Conservation (phyloP, 2,797 vertebrate genomes). For the Galago senegalensis region DNA sequence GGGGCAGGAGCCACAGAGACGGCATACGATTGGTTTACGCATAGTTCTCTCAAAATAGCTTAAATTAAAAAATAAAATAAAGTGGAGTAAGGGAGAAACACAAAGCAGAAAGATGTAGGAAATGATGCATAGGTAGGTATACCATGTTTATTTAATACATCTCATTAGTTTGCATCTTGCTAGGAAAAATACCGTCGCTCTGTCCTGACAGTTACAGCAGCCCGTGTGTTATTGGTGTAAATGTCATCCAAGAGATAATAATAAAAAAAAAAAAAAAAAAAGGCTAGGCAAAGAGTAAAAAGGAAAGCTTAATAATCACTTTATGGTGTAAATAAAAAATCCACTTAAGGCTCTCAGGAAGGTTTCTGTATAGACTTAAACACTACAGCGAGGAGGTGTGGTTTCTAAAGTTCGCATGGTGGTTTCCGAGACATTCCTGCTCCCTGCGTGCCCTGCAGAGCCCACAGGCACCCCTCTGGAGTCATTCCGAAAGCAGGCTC, state of each 20-base stretch:
- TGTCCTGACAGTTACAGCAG: constrained; percentile 87
- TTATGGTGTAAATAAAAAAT: constrained; percentile 91
- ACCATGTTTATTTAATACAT: constrained; percentile 92
- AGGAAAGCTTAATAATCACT: constrained; percentile 91
- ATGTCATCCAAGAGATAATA: constrained; percentile 89
- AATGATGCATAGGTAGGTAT: constrained; percentile 90
- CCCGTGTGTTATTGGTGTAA: constrained; percentile 88
- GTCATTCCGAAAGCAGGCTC: constrained; percentile 88
- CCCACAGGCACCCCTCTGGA: constrained; percentile 84
- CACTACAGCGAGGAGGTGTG: constrained; percentile 87
- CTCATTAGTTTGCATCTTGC: constrained; percentile 89
- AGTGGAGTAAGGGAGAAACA: constrained; percentile 67
- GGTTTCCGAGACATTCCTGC: constrained; percentile 87
- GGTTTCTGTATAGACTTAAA: constrained; percentile 89
- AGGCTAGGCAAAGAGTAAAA: constrained; percentile 90
- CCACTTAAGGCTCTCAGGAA: constrained; percentile 92
- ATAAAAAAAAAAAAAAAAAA: constrained; percentile 85
- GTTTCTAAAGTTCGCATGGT: constrained; percentile 86
- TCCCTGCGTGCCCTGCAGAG: constrained; percentile 84
- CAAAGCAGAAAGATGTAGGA: constrained; percentile 89
- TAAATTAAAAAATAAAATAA: constrained; percentile 86
- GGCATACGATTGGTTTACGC: constrained; percentile 87
- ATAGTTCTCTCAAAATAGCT: constrained; percentile 85
- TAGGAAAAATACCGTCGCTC: constrained; percentile 88
- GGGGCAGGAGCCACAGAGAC: not conserved